Evolutionary conservation across 2,888 invertebrate species (phyloP).

Genomic region (Ormyrus pomaceus): DNA sequence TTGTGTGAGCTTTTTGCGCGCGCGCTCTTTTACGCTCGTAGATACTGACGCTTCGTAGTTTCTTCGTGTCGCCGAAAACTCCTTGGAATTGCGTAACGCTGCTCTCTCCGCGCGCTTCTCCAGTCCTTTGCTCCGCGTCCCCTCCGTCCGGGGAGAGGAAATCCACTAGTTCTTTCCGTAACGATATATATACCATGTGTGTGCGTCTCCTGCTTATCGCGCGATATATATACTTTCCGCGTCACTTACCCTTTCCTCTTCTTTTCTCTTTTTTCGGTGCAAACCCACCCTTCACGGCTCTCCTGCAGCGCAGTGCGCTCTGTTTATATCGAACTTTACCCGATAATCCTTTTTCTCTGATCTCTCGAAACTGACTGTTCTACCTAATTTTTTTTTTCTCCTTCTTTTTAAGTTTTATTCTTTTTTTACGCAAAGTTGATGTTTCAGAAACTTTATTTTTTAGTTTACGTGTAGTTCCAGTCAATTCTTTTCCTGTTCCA

Average conservation of each 20-base stretch:
- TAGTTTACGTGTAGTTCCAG: neutral
- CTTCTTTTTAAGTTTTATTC: slow-evolving; percentile 19
- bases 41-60: slow-evolving; percentile 20
- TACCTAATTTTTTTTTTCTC: slow-evolving; percentile 7
- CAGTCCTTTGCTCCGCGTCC: neutral
- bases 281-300: neutral
- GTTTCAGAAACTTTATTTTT: neutral
- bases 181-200: too few species aligned
- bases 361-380: slow-evolving; percentile 31
- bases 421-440: neutral
- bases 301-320: too few species aligned
- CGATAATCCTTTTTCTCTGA: neutral
- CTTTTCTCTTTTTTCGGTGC: neutral
- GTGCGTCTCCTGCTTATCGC: neutral
- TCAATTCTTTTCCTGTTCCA: slow-evolving; percentile 11
- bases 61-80: slow-evolving; percentile 11
- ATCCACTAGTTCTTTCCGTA: too few species aligned
- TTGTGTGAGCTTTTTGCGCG: slow-evolving; percentile 36
- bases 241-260: neutral
- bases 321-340: too few species aligned
- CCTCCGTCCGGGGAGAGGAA: too few species aligned
- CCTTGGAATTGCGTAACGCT: neutral
- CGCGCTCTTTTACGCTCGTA: slow-evolving; percentile 19
- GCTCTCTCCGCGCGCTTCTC: slow-evolving; percentile 8
- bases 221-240: too few species aligned